Evolutionary conservation across 2,113 vertebrate species (phyloP).

Genomic region (Caloenas nicobarica): DNA sequence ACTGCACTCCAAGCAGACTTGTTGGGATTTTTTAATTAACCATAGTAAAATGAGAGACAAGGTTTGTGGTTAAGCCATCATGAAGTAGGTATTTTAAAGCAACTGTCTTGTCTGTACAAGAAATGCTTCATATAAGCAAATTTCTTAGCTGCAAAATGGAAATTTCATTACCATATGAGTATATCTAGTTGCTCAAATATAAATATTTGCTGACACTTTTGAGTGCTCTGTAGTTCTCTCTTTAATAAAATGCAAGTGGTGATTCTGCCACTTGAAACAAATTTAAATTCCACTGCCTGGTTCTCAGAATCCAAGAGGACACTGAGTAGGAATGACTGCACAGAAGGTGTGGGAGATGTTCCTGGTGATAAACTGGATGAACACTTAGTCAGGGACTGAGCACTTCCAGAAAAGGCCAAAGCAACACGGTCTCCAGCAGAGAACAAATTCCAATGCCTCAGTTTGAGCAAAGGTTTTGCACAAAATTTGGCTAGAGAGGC

Average conservation of each 20-base stretch:
- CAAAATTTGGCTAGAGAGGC: background rate
- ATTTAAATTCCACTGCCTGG: background rate
- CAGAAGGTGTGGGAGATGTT: background rate
- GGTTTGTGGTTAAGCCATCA: background rate
- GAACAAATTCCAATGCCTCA: accelerated
- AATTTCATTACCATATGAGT: background rate
- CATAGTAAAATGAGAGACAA: background rate
- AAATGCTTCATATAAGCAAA: background rate
- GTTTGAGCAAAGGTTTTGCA: background rate
- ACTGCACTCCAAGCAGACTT: background rate
- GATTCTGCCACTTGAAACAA: background rate
- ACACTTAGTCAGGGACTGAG: background rate
- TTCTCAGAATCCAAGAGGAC: background rate
- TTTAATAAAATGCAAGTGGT: background rate
- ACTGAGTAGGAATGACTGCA: background rate
- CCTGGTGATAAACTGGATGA: background rate
- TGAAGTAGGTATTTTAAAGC: background rate
- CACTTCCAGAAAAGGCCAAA: background rate
- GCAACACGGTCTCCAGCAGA: accelerated
- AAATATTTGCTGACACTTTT: background rate
- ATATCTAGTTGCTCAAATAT: background rate
- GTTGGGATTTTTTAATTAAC: background rate
- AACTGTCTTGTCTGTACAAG: background rate
- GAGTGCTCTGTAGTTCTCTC: background rate
- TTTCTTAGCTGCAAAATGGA: background rate